A percentile compares a stretch with the other conserved stretches of the same genome.
phyloP scores from a whole-genome alignment of 2,113 vertebrate genomes.

The Cyphomyrus plagiostoma region DNA sequence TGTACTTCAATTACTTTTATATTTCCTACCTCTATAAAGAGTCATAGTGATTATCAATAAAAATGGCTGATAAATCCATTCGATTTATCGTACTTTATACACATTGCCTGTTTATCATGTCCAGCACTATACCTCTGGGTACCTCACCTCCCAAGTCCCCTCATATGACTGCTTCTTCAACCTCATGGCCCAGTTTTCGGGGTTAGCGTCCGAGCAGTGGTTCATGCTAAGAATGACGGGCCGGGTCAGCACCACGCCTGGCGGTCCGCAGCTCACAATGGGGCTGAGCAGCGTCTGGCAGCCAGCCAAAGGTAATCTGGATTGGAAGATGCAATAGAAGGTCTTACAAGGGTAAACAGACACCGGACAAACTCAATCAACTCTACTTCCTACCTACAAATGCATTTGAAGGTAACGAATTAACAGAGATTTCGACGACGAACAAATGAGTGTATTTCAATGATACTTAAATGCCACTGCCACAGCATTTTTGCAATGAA shows the following conservation, averaged over 20 bases:
- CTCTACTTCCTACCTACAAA: background rate
- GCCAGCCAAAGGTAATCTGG: slow-evolving; percentile 87
- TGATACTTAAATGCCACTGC: background rate
- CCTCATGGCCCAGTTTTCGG: slow-evolving; percentile 90
- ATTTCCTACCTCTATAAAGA: background rate
- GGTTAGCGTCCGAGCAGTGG: slow-evolving; percentile 87
- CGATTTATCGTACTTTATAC: background rate
- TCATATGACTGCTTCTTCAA: slow-evolving; percentile 96
- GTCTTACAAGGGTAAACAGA: background rate
- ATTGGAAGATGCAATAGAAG: slow-evolving; percentile 27
- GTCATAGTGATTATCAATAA: background rate
- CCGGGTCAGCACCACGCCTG: slow-evolving; percentile 86
- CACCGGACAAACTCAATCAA: background rate
- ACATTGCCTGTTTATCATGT: background rate
- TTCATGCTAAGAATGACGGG: slow-evolving; percentile 93
- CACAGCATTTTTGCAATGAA: background rate
- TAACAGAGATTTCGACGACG: background rate
- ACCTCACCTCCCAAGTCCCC: slow-evolving; percentile 90
- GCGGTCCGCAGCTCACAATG: slow-evolving; percentile 95
- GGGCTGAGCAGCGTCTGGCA: slow-evolving; percentile 95
- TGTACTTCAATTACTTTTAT: background rate
- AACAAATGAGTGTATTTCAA: background rate
- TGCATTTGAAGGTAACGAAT: background rate
- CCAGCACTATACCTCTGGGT: background rate
- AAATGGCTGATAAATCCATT: background rate